These are phyloP conservation scores for Chionodraco myersi DNA, from an alignment of 2,113 vertebrate species.

Conservation along the genomic window DNA sequence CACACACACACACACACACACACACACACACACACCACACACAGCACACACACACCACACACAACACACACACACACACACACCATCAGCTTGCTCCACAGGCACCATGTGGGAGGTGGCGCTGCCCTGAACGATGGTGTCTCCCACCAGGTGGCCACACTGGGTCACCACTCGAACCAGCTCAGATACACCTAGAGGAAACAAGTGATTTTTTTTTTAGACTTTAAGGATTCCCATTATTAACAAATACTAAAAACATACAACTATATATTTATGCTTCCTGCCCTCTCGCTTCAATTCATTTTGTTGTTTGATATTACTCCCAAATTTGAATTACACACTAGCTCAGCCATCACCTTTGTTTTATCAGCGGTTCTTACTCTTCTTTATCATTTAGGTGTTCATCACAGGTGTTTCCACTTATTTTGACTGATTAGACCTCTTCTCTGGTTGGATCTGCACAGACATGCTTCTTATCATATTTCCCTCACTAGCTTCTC, in stretches of 20 bases:
- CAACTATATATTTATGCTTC: no score
- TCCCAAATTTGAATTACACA: not conserved
- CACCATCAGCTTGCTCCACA: conserved; percentile 91
- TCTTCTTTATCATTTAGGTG: conserved; percentile 1
- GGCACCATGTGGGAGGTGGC: conserved; percentile 91
- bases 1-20: not conserved
- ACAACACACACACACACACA: not conserved
- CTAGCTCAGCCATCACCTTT: not conserved
- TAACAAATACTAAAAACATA: no score
- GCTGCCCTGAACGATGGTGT: conserved; percentile 91
- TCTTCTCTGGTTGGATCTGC: not conserved
- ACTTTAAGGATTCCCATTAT: no score
- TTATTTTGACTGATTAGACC: not conserved
- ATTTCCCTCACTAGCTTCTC: not conserved
- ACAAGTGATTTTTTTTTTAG: not conserved
- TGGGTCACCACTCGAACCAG: conserved; percentile 88
- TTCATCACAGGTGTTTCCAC: not conserved
- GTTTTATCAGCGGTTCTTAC: no score
- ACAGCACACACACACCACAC: conserved; percentile 72
- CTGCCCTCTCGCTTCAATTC: no score
- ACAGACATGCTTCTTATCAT: not conserved
- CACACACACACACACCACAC: not conserved
- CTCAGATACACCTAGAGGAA: conserved; percentile 81
- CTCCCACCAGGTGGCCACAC: conserved; percentile 90
- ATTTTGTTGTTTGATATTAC: no score